Evolutionary conservation across 2,888 invertebrate genomes (phyloP), one percentile per base, ranked within the genome.

Genomic region (Autographa gamma): DNA sequence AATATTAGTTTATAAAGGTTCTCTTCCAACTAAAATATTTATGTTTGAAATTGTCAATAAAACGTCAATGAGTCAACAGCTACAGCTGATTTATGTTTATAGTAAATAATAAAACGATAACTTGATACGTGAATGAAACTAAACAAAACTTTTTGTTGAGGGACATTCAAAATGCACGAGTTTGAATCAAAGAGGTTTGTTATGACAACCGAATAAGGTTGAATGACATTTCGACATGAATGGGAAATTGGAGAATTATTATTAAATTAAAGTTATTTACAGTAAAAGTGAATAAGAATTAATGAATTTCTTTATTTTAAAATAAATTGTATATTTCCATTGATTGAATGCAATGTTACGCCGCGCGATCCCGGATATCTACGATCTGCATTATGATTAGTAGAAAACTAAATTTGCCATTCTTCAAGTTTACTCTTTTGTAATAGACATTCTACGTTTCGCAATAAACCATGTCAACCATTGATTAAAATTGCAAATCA

Each of bases 101-200:
- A 48, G 74, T 74, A 70, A 69, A 74, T 74, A 66, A 66, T 70
- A 48, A 60, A 70, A 43, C 63, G 63, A 66, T 70, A 74, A 70
- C 34, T 58, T 31, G 59, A 16, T 58, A 34, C 48, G 59, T 74
- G 60, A 74, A 76, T 73, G 73, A 38, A 77, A 41, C 64, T 18
- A 38, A 54, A 58, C 48, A 69, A 65, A 60, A 32, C 61, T 0
- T 19, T 19, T 19, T 8, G 38, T 54, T 32, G n/a, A 8, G 16
- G 6, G 48, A 48, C n/a, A 48, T 48, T 48, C 5, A 48, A 48
- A n/a, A 43, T 43, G 6, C 11, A 43, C 38, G 38, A 9, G 11
- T 38, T n/a, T 48, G 48, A 48, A 48, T n/a, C n/a, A 48, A 48
- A 48, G n/a, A 48, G 48, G n/a, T 48, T 48, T 48, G 48, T 43